These are phyloP conservation scores for Pachydiplax longipennis DNA, from an alignment of 2,888 invertebrate genomes.

Conservation along the genomic window DNA sequence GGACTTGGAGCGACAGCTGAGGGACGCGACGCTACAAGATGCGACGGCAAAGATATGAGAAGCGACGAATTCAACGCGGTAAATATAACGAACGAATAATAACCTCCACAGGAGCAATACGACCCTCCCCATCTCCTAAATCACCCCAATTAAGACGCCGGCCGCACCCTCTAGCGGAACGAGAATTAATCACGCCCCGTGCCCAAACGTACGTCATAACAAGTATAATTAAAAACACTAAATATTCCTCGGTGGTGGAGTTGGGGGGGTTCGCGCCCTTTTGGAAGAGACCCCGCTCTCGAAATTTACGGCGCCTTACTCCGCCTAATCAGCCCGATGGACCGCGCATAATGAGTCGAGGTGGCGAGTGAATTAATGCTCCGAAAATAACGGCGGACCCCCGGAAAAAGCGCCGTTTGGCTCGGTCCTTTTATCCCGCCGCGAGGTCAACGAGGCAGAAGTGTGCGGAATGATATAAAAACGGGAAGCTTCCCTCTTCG, in stretches of 20 bases:
- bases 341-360: constrained; percentile 17
- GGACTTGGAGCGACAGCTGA: not conserved
- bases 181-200: not conserved
- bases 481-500: not conserved
- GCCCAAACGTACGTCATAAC: constrained; percentile 1
- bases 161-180: not conserved
- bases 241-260: not conserved
- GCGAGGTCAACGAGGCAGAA: not conserved
- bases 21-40: no score
- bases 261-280: not conserved
- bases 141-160: not conserved
- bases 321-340: constrained; percentile 5
- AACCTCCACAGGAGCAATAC: not conserved
- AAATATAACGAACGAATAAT: not conserved
- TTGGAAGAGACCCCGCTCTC: not conserved
- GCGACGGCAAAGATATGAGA: not conserved
- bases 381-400: constrained; percentile 23
- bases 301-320: not conserved
- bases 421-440: not conserved
- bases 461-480: not conserved
- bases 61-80: no score
- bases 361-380: constrained; percentile 31
- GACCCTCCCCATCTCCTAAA: not conserved
- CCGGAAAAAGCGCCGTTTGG: not conserved
- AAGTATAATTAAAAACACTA: not conserved